phyloP scores from a whole-genome alignment of 2,888 invertebrate genomes.

The Hyposoter didymator region DNA sequence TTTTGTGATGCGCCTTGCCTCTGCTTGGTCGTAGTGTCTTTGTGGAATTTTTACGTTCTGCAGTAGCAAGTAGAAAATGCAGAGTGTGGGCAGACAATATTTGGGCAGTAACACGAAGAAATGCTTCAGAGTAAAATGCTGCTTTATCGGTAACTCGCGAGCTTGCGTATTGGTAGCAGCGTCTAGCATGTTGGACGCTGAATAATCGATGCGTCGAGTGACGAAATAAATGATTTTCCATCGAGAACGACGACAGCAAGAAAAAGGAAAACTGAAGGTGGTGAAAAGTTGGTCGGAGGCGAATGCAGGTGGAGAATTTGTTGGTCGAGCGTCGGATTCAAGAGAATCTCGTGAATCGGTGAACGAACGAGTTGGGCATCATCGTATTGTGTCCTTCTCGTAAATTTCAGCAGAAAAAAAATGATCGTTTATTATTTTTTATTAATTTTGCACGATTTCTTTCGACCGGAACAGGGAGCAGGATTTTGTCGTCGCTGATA shows the following conservation, averaged over 20 bases:
- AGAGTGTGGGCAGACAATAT: constrained; percentile 9
- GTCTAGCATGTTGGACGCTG: neutral
- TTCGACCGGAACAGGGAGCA: neutral
- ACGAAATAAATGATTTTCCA: neutral
- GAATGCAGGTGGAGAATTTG: neutral
- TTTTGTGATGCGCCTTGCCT: neutral
- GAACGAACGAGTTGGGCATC: neutral
- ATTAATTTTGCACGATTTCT: neutral
- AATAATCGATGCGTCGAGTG: constrained; percentile 12
- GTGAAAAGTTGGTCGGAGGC: constrained; percentile 19
- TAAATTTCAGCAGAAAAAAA: neutral
- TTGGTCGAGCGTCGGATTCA: neutral
- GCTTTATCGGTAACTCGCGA: constrained; percentile 1
- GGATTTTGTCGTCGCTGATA: constrained; percentile 4
- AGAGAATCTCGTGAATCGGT: neutral
- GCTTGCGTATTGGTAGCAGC: neutral
- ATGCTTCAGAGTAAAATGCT: neutral
- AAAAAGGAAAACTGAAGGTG: constrained; percentile 1
- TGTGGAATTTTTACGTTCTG: neutral
- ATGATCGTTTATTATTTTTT: neutral
- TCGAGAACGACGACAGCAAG: neutral
- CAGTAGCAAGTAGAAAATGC: constrained; percentile 17
- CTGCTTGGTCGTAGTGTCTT: neutral
- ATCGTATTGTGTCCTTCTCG: constrained; percentile 9
- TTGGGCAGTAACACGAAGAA: neutral